phyloP scores from a whole-genome alignment of 2,888 invertebrate genomes.

The Dryococelus australis region DNA sequence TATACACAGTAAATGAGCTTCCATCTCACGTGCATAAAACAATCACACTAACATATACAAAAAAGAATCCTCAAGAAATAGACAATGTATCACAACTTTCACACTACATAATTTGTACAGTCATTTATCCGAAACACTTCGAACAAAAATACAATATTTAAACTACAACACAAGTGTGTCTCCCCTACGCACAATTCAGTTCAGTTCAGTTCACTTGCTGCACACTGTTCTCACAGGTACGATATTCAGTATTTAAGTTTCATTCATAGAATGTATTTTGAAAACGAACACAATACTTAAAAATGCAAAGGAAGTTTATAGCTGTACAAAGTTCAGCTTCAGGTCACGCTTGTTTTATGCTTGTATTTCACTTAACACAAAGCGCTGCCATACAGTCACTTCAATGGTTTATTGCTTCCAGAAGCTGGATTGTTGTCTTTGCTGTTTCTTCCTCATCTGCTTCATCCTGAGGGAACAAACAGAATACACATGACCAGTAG shows the following conservation, averaged over 20 bases:
- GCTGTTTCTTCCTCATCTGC: constrained; percentile 57
- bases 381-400: neutral
- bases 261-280: neutral
- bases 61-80: neutral
- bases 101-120: neutral
- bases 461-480: constrained; percentile 53
- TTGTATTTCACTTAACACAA: neutral
- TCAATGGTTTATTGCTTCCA: constrained; percentile 43
- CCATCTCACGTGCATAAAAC: neutral
- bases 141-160: neutral
- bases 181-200: neutral
- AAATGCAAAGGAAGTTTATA: neutral
- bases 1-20: neutral
- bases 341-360: neutral
- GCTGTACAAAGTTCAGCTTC: neutral
- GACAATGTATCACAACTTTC: neutral
- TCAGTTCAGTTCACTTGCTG: neutral
- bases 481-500: neutral
- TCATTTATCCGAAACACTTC: constrained; percentile 8
- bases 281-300: neutral
- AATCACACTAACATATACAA: neutral
- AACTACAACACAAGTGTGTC: neutral
- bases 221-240: neutral
- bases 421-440: constrained; percentile 44
- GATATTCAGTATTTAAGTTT: neutral